Percentiles rank a stretch among this genome's conserved stretches.
Evolutionary conservation across 2,113 vertebrate genomes (phyloP).

Genomic region (Rissa tridactyla): DNA sequence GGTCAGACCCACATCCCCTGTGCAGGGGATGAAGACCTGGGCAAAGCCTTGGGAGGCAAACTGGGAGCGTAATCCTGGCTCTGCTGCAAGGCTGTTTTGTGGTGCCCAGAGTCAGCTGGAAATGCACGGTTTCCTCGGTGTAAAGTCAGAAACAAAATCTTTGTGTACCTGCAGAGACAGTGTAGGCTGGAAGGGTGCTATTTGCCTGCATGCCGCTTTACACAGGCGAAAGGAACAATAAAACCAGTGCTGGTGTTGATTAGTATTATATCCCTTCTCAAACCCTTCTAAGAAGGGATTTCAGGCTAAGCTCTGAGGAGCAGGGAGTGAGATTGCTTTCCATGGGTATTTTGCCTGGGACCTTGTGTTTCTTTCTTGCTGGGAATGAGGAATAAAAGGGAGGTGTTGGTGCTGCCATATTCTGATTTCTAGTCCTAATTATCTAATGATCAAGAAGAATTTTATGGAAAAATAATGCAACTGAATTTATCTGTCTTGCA

Average conservation of each 20-base stretch:
- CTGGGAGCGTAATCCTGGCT: neutral
- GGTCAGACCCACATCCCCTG: neutral
- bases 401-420: neutral
- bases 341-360: neutral
- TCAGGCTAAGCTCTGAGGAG: neutral
- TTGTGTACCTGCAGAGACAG: neutral
- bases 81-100: neutral
- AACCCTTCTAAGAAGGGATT: neutral
- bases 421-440: neutral
- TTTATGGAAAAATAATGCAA: neutral
- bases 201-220: neutral
- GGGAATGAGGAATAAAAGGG: neutral
- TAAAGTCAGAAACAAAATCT: neutral
- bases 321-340: neutral
- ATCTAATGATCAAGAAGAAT: neutral
- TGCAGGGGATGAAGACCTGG: neutral
- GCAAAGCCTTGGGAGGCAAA: neutral
- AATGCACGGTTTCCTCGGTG: accelerated
- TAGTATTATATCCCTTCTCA: neutral
- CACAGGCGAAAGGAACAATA: neutral
- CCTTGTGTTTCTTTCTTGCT: neutral
- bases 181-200: neutral
- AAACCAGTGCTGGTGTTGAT: neutral
- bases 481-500: neutral
- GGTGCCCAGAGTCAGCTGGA: neutral